A percentile compares a stretch with the other conserved stretches of the same genome.
phyloP scores from a whole-genome alignment of 2,113 vertebrate genomes.

The Dasyurus viverrinus region DNA sequence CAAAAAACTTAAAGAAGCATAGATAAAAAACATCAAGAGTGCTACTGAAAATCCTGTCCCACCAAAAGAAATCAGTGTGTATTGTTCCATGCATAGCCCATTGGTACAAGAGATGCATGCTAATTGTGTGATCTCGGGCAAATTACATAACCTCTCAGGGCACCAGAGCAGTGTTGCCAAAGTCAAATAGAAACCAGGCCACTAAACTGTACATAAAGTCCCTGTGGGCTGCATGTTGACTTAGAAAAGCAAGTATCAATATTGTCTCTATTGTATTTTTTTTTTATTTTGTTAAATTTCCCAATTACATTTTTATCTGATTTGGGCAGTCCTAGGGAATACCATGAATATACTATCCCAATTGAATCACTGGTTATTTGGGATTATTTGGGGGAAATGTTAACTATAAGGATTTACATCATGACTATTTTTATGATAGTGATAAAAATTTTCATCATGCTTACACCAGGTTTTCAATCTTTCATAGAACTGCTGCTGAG shows the following conservation, averaged over 20 bases:
- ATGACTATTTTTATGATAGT: conserved; percentile 28
- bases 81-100: background rate
- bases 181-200: background rate
- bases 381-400: background rate
- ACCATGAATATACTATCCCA: background rate
- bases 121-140: background rate
- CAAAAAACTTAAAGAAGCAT: background rate
- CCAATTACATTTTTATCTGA: background rate
- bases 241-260: background rate
- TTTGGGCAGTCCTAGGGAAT: background rate
- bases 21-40: background rate
- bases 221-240: background rate
- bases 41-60: background rate
- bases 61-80: background rate
- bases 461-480: conserved; percentile 16
- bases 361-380: background rate
- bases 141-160: background rate
- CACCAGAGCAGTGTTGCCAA: background rate
- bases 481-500: background rate
- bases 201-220: background rate
- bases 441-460: conserved; percentile 25
- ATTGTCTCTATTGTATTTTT: background rate
- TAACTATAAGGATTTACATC: background rate
- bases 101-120: background rate
- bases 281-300: background rate